These are phyloP conservation scores for Melinaea marsaeus DNA, from an alignment of 2,888 invertebrate genomes.

Conservation along the genomic window DNA sequence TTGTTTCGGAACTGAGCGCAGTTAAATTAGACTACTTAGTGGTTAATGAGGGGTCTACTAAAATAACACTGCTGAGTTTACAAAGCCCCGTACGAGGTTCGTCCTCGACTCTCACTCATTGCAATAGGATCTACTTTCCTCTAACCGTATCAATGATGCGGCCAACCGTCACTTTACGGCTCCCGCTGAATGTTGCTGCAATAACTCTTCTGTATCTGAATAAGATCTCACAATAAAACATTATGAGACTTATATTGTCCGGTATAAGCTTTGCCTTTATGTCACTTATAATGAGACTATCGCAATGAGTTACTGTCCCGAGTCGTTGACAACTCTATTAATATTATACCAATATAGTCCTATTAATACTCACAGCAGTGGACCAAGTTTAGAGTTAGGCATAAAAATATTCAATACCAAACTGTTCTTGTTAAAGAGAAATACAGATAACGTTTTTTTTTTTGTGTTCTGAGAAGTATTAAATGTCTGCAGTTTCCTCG, in stretches of 20 bases:
- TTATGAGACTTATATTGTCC: conserved; percentile 19
- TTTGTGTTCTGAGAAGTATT: no score
- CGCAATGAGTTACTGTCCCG: background rate
- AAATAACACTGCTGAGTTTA: conserved; percentile 14
- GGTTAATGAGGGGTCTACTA: conserved; percentile 26
- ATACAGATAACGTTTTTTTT: no score
- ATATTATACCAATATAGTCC: no score
- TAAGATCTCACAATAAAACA: conserved; percentile 23
- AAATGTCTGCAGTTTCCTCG: no score
- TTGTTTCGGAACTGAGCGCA: conserved; percentile 21
- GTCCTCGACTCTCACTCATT: background rate
- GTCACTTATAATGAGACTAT: conserved; percentile 5
- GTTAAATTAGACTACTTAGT: conserved; percentile 29
- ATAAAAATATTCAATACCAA: no score
- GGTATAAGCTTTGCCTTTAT: conserved; percentile 7
- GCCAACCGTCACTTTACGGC: conserved; percentile 18
- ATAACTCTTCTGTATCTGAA: conserved; percentile 23
- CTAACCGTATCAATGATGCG: conserved; percentile 7
- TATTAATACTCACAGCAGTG: no score
- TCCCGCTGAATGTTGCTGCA: conserved; percentile 20
- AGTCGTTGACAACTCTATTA: no score
- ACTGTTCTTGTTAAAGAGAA: no score
- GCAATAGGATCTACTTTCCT: conserved; percentile 8
- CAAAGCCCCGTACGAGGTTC: background rate
- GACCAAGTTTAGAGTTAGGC: no score